These are phyloP conservation scores for Phrynosoma platyrhinos DNA, from an alignment of 2,113 vertebrate species.

Conservation along the genomic window DNA sequence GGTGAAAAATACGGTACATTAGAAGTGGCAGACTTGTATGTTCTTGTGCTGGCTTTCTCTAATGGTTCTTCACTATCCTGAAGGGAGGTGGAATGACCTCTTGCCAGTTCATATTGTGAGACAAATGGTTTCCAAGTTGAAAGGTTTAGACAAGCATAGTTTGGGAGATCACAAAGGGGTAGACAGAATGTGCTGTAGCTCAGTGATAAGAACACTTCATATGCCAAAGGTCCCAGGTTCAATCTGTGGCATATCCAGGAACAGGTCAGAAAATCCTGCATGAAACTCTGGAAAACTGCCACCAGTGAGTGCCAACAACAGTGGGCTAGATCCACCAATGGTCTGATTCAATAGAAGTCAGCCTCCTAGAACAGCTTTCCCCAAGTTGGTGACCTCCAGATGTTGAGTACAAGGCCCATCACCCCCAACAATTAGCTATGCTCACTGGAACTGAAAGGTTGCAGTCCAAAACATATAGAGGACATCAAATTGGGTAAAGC, in stretches of 20 bases:
- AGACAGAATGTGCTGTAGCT: background rate
- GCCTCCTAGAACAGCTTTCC: background rate
- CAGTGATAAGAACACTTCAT: background rate
- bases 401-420: background rate
- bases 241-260: background rate
- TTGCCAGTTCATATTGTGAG: background rate
- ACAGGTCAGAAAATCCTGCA: background rate
- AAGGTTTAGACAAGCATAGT: background rate
- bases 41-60: background rate
- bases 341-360: background rate
- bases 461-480: background rate
- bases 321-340: background rate
- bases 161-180: background rate
- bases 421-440: background rate
- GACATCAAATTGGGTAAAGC: background rate
- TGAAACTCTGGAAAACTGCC: background rate
- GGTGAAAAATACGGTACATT: too few species aligned
- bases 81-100: background rate
- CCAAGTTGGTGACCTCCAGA: background rate
- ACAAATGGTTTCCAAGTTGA: background rate
- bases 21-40: background rate
- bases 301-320: background rate
- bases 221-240: background rate
- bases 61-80: background rate
- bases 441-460: background rate